A percentile compares a stretch with the other conserved stretches of the same genome.
These are phyloP conservation scores for Scylla paramamosain DNA, from an alignment of 1,140 invertebrate species.

Conservation along the genomic window DNA sequence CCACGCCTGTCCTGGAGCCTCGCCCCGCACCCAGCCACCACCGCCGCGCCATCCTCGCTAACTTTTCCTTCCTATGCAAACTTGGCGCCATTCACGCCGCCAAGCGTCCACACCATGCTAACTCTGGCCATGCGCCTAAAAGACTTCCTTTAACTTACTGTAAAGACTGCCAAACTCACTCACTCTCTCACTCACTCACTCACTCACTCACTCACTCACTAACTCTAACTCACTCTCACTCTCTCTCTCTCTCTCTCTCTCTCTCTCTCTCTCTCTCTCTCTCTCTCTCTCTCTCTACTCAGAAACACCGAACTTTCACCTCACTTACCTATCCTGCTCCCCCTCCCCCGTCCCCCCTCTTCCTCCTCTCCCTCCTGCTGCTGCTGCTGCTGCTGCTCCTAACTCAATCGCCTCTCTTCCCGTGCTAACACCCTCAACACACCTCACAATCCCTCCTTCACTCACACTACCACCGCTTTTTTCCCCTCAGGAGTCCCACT, in stretches of 20 bases:
- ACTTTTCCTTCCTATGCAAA: neutral
- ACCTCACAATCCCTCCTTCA: neutral
- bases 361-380: neutral
- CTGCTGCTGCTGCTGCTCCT: neutral
- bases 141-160: neutral
- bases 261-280: constrained; percentile 1
- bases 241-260: neutral
- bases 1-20: neutral
- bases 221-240: neutral
- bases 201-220: neutral
- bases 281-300: neutral
- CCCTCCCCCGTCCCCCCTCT: neutral
- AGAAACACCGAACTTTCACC: neutral
- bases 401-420: neutral
- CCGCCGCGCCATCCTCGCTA: neutral
- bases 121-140: neutral
- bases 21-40: neutral
- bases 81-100: neutral
- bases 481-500: neutral
- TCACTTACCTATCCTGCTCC: neutral
- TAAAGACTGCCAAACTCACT: constrained; percentile 7
- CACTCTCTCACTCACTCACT: neutral
- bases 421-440: neutral
- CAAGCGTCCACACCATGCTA: neutral
- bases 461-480: neutral